These are phyloP conservation scores for Alosa sapidissima DNA, from an alignment of 2,797 vertebrate species.

Conservation along the genomic window DNA sequence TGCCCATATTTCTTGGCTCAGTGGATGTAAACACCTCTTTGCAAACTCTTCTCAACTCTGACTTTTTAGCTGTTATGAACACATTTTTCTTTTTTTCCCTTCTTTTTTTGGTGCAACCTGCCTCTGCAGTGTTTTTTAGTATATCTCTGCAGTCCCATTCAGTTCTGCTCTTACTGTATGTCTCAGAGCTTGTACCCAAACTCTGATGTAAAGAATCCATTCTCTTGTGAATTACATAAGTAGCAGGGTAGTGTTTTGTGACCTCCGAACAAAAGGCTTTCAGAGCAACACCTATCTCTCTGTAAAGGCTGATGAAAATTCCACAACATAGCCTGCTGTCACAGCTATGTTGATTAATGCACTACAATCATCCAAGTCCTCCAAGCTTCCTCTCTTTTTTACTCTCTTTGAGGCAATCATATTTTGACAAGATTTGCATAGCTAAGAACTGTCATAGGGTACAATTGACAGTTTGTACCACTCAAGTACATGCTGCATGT, in stretches of 20 bases:
- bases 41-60: not conserved
- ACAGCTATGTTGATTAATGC: not conserved
- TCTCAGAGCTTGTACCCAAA: not conserved
- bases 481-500: not conserved
- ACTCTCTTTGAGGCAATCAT: not conserved
- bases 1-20: no score
- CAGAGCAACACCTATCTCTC: not conserved
- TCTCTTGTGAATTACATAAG: slow-evolving; percentile 1
- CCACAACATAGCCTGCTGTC: not conserved
- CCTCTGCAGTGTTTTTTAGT: not conserved
- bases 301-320: slow-evolving; percentile 22
- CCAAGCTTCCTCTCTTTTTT: not conserved
- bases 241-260: not conserved
- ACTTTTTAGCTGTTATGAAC: not conserved
- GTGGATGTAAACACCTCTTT: not conserved
- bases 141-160: not conserved
- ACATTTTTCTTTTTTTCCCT: not conserved
- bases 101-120: not conserved
- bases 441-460: not conserved
- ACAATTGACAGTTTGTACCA: not conserved
- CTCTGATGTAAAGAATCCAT: not conserved
- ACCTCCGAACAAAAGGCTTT: not conserved
- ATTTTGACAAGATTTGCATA: not conserved
- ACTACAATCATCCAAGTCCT: not conserved
- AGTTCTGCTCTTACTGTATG: not conserved